Base-by-base conservation (phyloP, 1,140 invertebrate species). In the Dreissena polymorpha region DNA sequence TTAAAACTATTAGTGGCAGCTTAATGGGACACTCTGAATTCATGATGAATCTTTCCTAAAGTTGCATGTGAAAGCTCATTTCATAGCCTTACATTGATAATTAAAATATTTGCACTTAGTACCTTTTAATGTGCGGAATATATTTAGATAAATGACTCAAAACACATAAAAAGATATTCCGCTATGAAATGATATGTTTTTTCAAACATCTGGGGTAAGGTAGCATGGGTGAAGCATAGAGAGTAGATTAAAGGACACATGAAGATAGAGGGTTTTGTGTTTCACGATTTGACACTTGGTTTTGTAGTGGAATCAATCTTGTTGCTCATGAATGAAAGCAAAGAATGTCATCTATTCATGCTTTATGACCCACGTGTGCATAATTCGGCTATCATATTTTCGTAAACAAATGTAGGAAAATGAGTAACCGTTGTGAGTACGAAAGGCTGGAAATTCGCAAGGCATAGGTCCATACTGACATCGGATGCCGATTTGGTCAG, bases 101-200 rank as follows among this genome's bases (percentile, higher is more conserved):
- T 78, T 78, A 78, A 78, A 69, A 78, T 69, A 69, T 53, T 78
- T 57, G 76, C 76, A 78, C 76, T 78, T 65, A 53, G 51, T 78
- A 70, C 67, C 50, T 25, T 50, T 57, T 25, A 78, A 78, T 49
- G 76, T 69, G 65, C 53, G 64, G 57, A 69, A 60, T 49, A 78
- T 57, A 70, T 69, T 78, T 78, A 78, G 76, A 70, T 65, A 14
- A 12, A 27, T 78, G 76, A 78, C 49, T 69, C 76, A 78, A 78
- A 10, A 23, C 49, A 39, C 39, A 39, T 39, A 39, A 39, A 39
- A 39, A 5, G 39, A 39, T 8, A 5, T 39, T 39, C 39, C 39
- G 8, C 39, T 39, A 39, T 39, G 39, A 39, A 39, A 39, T 39
- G 21, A 60, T 60, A 3, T 10, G 3, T n/a, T 23, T 60, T 18